phyloP scores from a whole-genome alignment of 2,113 vertebrate species.

The Paramormyrops kingsleyae region DNA sequence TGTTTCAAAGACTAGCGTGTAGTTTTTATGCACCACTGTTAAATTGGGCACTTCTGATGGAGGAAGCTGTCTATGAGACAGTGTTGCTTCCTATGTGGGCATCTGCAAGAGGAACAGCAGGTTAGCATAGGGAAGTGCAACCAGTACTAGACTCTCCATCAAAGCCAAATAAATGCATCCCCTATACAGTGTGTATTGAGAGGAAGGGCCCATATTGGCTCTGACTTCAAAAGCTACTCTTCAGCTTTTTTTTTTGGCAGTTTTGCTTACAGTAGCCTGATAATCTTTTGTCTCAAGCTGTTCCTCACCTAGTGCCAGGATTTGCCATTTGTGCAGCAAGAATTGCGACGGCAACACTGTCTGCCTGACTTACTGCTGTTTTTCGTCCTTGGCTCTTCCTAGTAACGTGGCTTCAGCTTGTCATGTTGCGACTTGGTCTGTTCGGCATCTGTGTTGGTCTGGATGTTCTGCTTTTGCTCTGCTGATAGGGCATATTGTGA shows the following conservation, averaged over 20 bases:
- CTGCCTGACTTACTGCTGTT: neutral
- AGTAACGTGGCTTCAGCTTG: neutral
- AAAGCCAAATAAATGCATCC: neutral
- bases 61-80: neutral
- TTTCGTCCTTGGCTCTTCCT: neutral
- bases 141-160: neutral
- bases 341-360: neutral
- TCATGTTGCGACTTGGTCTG: neutral
- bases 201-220: neutral
- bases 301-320: neutral
- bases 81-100: neutral
- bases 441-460: neutral
- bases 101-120: neutral
- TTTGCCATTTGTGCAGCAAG: neutral
- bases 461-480: neutral
- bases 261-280: neutral
- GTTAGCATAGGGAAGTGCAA: neutral
- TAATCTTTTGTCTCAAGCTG: neutral
- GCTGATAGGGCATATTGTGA: neutral
- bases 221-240: neutral
- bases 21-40: neutral
- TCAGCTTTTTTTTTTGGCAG: neutral
- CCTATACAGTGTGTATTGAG: neutral
- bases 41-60: neutral
- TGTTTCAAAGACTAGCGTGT: neutral